Percentiles rank a stretch among this genome's conserved stretches.
These are phyloP conservation scores for Trachymyrmex septentrionalis DNA, from an alignment of 1,140 invertebrate genomes.

Conservation along the genomic window DNA sequence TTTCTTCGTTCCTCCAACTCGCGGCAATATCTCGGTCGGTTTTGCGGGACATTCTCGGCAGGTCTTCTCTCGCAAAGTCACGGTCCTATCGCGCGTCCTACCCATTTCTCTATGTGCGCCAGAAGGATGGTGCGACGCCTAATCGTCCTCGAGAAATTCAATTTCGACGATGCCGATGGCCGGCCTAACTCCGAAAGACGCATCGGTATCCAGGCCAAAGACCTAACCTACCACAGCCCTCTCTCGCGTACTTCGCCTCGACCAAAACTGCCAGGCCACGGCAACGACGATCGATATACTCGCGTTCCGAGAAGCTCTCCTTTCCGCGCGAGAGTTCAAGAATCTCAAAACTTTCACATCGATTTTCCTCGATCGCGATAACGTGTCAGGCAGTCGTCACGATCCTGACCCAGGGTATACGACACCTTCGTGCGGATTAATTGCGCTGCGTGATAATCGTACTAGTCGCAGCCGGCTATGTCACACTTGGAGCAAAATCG, in stretches of 20 bases:
- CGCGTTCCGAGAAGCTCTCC: slow-evolving; percentile 47
- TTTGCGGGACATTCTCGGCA: slow-evolving; percentile 11
- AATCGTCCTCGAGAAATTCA: slow-evolving; percentile 75
- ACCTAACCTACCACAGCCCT: slow-evolving; percentile 35
- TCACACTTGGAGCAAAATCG: slow-evolving; percentile 23
- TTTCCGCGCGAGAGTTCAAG: slow-evolving; percentile 29
- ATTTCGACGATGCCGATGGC: slow-evolving; percentile 73
- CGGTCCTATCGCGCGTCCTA: neutral
- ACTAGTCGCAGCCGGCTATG: neutral
- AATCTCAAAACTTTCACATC: slow-evolving; percentile 61
- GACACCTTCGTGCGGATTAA: slow-evolving; percentile 54
- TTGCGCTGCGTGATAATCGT: slow-evolving; percentile 21
- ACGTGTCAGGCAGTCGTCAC: slow-evolving; percentile 50
- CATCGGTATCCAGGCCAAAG: slow-evolving; percentile 62
- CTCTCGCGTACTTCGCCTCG: slow-evolving; percentile 36
- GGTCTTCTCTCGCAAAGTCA: slow-evolving; percentile 23
- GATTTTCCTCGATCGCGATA: slow-evolving; percentile 61
- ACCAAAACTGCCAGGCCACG: slow-evolving; percentile 42
- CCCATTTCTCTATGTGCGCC: slow-evolving; percentile 31
- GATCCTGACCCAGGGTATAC: slow-evolving; percentile 22
- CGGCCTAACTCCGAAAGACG: slow-evolving; percentile 63
- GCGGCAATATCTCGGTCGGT: slow-evolving; percentile 21
- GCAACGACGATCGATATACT: slow-evolving; percentile 60
- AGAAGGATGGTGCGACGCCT: slow-evolving; percentile 53
- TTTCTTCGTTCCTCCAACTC: neutral